These are phyloP conservation scores for Xyrauchen texanus DNA, from an alignment of 2,113 vertebrate species.

Conservation along the genomic window DNA sequence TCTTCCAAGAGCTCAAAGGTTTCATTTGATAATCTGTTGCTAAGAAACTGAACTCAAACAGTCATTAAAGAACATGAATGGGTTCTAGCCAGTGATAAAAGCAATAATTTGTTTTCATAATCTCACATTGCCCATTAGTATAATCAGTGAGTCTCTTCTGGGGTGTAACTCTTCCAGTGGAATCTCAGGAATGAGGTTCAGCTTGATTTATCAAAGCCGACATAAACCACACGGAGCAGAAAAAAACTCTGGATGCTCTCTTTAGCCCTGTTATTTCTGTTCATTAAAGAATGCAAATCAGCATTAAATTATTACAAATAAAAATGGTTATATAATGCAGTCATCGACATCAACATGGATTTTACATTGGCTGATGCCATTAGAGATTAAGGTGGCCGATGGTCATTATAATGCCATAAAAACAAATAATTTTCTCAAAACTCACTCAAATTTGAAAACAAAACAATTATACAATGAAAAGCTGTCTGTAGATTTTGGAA, in stretches of 20 bases:
- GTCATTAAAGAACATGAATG: slow-evolving; percentile 2
- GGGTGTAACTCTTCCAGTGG: slow-evolving; percentile 11
- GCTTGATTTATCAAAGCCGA: slow-evolving; percentile 19
- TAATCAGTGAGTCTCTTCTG: background rate
- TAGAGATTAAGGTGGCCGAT: background rate
- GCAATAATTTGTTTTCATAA: background rate
- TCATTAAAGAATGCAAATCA: background rate
- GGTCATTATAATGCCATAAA: too few species aligned
- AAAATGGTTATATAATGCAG: background rate
- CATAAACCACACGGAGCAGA: slow-evolving; percentile 3
- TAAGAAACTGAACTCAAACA: slow-evolving; percentile 18
- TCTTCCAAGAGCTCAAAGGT: background rate
- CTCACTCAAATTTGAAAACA: too few species aligned
- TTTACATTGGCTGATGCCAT: background rate
- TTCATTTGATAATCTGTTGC: slow-evolving; percentile 12
- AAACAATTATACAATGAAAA: too few species aligned
- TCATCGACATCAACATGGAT: background rate
- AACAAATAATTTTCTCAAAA: background rate
- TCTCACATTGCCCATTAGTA: slow-evolving; percentile 2
- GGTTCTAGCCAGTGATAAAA: background rate
- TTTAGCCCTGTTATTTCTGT: background rate
- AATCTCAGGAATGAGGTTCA: slow-evolving; percentile 33
- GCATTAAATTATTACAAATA: background rate
- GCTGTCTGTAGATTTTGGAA: too few species aligned
- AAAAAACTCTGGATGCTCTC: background rate